phyloP scores from a whole-genome alignment of 1,140 invertebrate species.

The Magallana ariakensis region DNA sequence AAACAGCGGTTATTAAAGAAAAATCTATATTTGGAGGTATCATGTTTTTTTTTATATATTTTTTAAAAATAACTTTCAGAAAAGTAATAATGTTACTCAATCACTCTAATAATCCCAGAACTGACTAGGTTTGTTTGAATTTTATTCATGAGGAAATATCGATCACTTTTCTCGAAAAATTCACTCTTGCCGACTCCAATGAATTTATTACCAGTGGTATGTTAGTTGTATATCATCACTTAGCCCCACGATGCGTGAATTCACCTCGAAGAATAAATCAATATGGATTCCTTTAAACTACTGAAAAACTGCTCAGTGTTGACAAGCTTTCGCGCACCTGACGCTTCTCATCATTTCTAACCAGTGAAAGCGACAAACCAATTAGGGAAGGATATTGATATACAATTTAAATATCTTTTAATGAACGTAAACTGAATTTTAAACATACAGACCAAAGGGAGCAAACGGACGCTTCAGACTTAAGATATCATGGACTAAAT shows the following conservation, averaged over 20 bases:
- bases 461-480: background rate
- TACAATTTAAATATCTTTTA: background rate
- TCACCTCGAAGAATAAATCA: conserved; percentile 1
- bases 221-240: background rate
- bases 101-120: too few relatives aligned
- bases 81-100: too few relatives aligned
- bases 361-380: background rate
- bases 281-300: conserved; percentile 7
- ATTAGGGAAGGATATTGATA: conserved; percentile 7
- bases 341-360: background rate
- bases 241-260: background rate
- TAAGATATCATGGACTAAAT: background rate
- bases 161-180: too few relatives aligned
- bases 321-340: background rate
- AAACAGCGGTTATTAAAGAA: too few relatives aligned
- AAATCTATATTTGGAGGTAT: too few relatives aligned
- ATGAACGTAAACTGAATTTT: background rate
- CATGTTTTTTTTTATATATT: too few relatives aligned
- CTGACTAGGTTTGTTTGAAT: too few relatives aligned
- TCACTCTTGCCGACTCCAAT: background rate
- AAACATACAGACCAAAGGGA: background rate
- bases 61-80: too few relatives aligned
- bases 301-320: conserved; percentile 1
- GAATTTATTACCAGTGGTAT: background rate
- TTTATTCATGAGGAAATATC: too few relatives aligned